These are phyloP conservation scores for Oryctolagus cuniculus DNA, from an alignment of 2,113 vertebrate species.

Conservation along the genomic window mOryCun1.1 NC_091453.1:30078501-30079000, in stretches of 20 bases:
- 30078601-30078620: conserved; percentile 23
- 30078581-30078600: conserved; percentile 38
- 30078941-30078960: background rate
- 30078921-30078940: background rate
- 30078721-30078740: background rate
- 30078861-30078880: background rate
- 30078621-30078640: conserved; percentile 38
- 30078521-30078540: conserved; percentile 57
- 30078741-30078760: background rate
- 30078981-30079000: background rate
- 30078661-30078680: background rate
- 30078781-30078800: background rate
- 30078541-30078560: conserved; percentile 44
- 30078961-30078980: background rate
- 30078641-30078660: conserved; percentile 50
- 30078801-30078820: background rate
- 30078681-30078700: conserved; percentile 31
- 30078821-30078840: background rate
- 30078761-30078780: background rate
- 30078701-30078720: background rate
- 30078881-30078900: background rate
- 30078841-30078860: background rate
- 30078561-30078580: conserved; percentile 53
- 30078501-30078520: conserved; percentile 60
- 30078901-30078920: background rate